phyloP scores from a whole-genome alignment of 2,797 vertebrate species.

The Neosalanx taihuensis region DNA sequence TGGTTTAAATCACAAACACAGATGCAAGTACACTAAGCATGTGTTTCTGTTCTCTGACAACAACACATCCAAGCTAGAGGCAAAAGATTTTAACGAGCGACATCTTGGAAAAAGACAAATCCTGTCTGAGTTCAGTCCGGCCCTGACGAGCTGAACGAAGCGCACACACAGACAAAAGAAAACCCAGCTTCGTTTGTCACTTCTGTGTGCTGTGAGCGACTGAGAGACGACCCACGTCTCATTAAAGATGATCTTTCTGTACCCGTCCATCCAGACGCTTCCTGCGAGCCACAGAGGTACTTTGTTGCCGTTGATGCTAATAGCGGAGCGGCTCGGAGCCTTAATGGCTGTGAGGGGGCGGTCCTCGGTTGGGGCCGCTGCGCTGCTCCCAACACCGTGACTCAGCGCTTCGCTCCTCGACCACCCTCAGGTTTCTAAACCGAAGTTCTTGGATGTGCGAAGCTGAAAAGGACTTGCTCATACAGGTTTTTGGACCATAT shows the following conservation, averaged over 20 bases:
- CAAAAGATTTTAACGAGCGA: background rate
- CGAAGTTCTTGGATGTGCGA: slow-evolving; percentile 24
- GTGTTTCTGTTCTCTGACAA: background rate
- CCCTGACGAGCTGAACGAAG: background rate
- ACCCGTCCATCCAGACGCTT: slow-evolving; percentile 42
- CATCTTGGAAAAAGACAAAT: background rate
- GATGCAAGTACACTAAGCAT: background rate
- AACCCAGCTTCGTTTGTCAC: slow-evolving; percentile 4
- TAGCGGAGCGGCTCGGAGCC: slow-evolving; percentile 37
- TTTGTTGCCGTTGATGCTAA: slow-evolving; percentile 52
- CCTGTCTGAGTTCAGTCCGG: background rate
- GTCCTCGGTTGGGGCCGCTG: slow-evolving; percentile 43
- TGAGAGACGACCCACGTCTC: slow-evolving; percentile 59
- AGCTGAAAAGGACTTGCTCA: background rate
- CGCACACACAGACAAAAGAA: background rate
- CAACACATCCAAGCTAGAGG: background rate
- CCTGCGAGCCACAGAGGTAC: slow-evolving; percentile 41
- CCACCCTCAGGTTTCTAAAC: slow-evolving; percentile 31
- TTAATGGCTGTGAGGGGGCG: slow-evolving; percentile 63
- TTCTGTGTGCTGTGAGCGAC: slow-evolving; percentile 36
- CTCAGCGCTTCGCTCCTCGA: slow-evolving; percentile 29
- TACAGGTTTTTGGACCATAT: background rate
- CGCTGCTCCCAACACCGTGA: slow-evolving; percentile 47
- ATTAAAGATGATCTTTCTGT: slow-evolving; percentile 52
- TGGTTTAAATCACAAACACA: background rate